Conservation (phyloP, 2,113 vertebrate genomes). For the Thinocorus orbignyianus region DNA sequence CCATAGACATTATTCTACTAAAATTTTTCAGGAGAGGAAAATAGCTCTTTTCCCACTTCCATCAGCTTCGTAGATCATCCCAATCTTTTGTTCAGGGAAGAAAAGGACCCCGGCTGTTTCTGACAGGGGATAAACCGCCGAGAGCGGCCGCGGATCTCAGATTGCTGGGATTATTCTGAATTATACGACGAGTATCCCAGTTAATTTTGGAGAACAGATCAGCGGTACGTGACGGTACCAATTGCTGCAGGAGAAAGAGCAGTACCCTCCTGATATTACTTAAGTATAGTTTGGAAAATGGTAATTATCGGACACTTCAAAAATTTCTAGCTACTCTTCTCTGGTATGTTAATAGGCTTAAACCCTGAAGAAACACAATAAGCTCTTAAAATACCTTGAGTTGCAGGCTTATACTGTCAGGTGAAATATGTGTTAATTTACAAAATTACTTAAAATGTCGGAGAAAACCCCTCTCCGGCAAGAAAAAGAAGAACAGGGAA, state of each 20-base stretch:
- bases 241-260: not conserved
- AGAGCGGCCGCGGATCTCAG: not conserved
- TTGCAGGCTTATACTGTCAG: not conserved
- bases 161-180: not conserved
- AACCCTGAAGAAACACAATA: not conserved
- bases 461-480: not conserved
- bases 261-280: not conserved
- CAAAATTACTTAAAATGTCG: not conserved
- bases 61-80: not conserved
- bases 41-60: not conserved
- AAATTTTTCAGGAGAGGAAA: not conserved
- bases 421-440: not conserved
- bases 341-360: not conserved
- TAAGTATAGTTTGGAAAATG: not conserved
- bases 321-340: not conserved
- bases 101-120: not conserved
- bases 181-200: not conserved
- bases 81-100: constrained; percentile 36
- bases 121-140: not conserved
- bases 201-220: not conserved
- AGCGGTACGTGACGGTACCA: not conserved
- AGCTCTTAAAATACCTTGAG: not conserved
- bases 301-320: not conserved
- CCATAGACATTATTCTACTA: not conserved
- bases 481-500: not conserved